Evolutionary conservation across 2,888 invertebrate species (phyloP), one percentile per base, ranked within the genome.

Genomic region (Drosophila prostipennis): DNA sequence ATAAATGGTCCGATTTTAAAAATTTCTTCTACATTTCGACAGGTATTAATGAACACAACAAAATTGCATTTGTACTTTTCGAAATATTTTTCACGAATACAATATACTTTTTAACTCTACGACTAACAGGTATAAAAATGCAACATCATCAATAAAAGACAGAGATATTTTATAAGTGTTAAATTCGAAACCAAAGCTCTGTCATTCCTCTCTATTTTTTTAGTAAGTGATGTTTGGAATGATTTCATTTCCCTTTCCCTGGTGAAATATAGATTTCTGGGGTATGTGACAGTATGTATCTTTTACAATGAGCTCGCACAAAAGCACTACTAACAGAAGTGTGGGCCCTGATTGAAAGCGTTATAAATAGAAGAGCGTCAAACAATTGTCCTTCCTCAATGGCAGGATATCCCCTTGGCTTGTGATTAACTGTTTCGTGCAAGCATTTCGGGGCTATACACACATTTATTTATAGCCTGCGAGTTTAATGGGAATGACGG

Each of bases 401-500:
- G 16, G 39, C n/a, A 26, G 40, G 48, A 63, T 29, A 67, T 67
- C 53, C 45, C 8, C 37, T 32, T 23, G 34, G 42, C 36, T 36
- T 3, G 29, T 64, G 71, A 80, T 76, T 69, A 80, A 72, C 73
- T 52, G 79, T 61, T 59, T 43, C 39, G 56, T 36, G 46, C 56
- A 16, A 40, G 36, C 48, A 43, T 39, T 46, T 34, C 14, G 60
- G 36, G 16, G 16, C 36, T 60, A 37, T 45, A 61, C 19, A 53
- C 43, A 53, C 37, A 69, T 32, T 67, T 67, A 67, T 69, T 48
- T 69, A 67, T 69, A 67, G 53, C 54, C 43, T 23, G 23, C 26
- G 40, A 63, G 6, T 34, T 16, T 43, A 65, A 37, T 53, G 67
- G 36, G 29, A 63, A 36, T 49, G 63, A 42, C 43, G 57, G 45